These are phyloP conservation scores for Cylloceria caligata DNA, from an alignment of 2,888 invertebrate genomes.

Conservation along the genomic window DNA sequence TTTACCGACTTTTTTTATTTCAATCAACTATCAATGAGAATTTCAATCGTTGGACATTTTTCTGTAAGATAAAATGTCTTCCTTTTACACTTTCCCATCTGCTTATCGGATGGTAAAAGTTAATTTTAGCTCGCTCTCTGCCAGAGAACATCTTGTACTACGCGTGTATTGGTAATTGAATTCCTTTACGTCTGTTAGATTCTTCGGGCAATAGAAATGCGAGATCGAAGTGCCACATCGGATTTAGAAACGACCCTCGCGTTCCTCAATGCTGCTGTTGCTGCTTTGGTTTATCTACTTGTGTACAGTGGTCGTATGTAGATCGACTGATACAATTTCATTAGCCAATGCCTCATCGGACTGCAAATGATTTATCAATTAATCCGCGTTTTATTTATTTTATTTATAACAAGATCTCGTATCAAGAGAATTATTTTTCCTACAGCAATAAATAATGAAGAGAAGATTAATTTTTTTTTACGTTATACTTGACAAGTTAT, in stretches of 20 bases:
- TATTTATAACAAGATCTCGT: too few species aligned
- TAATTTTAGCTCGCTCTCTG: constrained; percentile 17
- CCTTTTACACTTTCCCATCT: background rate
- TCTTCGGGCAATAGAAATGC: background rate
- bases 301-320: background rate
- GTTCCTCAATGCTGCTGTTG: constrained; percentile 43
- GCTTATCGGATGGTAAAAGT: background rate
- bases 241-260: constrained; percentile 63
- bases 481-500: background rate
- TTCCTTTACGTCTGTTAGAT: constrained; percentile 8
- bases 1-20: too few species aligned
- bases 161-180: constrained; percentile 47
- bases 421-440: too few species aligned
- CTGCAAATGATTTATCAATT: background rate
- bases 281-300: constrained; percentile 42
- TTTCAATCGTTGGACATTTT: too few species aligned
- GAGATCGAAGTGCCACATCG: constrained; percentile 41
- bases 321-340: constrained; percentile 42
- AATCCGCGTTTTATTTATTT: background rate
- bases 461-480: background rate
- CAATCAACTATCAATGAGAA: too few species aligned
- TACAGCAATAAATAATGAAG: too few species aligned
- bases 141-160: background rate
- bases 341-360: constrained; percentile 37
- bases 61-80: background rate